These are phyloP conservation scores for Nomada fabriciana DNA, from an alignment of 2,888 invertebrate species.

Conservation along the genomic window DNA sequence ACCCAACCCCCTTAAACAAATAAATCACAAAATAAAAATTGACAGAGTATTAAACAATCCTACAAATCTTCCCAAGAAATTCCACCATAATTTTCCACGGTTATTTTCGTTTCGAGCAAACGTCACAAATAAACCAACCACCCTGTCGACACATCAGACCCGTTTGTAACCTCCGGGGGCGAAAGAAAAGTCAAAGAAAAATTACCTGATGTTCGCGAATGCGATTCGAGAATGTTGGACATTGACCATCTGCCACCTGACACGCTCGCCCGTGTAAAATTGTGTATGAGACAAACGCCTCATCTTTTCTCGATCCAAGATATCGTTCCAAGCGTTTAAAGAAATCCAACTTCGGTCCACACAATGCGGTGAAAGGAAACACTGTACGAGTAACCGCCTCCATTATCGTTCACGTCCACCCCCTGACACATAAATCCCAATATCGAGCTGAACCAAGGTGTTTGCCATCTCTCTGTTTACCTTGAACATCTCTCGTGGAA, in stretches of 20 bases:
- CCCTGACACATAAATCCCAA: constrained; percentile 47
- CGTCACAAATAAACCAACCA: background rate
- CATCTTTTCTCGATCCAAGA: constrained; percentile 47
- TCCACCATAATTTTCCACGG: background rate
- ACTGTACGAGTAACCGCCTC: constrained; percentile 26
- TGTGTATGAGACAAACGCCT: constrained; percentile 74
- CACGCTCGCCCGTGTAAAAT: constrained; percentile 79
- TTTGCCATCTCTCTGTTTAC: constrained; percentile 25
- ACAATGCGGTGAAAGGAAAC: constrained; percentile 14
- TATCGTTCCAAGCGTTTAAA: background rate
- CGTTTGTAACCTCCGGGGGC: background rate
- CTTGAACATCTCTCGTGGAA: background rate
- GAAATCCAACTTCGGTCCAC: constrained; percentile 2
- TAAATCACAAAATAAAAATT: background rate
- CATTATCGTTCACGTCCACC: constrained; percentile 67
- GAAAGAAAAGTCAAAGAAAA: background rate
- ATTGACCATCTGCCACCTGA: constrained; percentile 83
- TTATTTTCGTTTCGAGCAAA: background rate
- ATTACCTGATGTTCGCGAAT: constrained; percentile 81
- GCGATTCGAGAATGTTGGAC: constrained; percentile 79
- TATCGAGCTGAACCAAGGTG: constrained; percentile 31
- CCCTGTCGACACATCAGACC: background rate
- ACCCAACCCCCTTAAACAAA: background rate
- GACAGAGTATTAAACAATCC: background rate
- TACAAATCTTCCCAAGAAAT: background rate